phyloP scores from a whole-genome alignment of 2,888 invertebrate genomes.

The Pristionchus japonicus region DNA sequence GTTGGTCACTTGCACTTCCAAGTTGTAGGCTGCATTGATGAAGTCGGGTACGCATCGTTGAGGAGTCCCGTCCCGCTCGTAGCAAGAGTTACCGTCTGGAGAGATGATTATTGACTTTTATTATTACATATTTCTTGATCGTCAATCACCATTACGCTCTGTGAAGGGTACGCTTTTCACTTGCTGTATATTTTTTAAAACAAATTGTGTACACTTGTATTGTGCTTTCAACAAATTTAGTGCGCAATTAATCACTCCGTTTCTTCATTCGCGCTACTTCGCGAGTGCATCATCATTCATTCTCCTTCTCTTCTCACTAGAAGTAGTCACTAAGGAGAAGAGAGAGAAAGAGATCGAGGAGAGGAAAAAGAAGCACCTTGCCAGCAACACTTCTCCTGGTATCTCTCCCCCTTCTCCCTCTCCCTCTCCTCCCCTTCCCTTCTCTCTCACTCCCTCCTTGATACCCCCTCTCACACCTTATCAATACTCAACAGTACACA shows the following conservation, averaged over 20 bases:
- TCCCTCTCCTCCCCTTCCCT: background rate
- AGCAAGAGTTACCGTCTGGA: constrained; percentile 66
- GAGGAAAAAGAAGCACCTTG: background rate
- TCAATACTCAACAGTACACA: constrained; percentile 32
- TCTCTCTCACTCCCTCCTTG: background rate
- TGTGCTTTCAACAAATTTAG: background rate
- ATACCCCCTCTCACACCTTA: constrained; percentile 16
- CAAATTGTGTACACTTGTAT: background rate
- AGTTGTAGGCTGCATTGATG: constrained; percentile 93
- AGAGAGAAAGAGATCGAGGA: background rate
- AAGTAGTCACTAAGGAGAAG: background rate
- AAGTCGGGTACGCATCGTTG: constrained; percentile 90
- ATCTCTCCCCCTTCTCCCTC: background rate
- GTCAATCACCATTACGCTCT: background rate
- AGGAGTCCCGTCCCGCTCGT: constrained; percentile 62
- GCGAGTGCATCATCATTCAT: background rate
- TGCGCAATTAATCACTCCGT: background rate
- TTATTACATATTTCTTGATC: background rate
- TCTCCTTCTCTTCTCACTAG: background rate
- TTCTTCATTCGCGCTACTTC: background rate
- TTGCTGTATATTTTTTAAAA: background rate
- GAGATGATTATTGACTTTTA: background rate
- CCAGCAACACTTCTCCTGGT: background rate
- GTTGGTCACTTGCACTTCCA: constrained; percentile 91
- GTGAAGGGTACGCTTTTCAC: too few species aligned